Evolutionary conservation across 2,113 vertebrate genomes (phyloP).

Genomic region (Myiagra hebetior): DNA sequence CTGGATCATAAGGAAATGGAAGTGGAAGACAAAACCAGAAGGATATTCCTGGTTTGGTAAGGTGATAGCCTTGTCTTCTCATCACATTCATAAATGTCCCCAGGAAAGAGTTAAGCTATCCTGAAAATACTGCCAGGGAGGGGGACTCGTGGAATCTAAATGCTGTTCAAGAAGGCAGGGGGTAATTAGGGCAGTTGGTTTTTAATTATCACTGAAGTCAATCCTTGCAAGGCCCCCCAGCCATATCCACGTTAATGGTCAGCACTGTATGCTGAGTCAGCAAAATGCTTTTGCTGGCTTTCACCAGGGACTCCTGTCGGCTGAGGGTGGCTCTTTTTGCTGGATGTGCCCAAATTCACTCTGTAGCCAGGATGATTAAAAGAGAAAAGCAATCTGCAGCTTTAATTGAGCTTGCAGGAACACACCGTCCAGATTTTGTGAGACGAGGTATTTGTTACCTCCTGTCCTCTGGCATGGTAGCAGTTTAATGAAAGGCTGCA

Average conservation of each 20-base stretch:
- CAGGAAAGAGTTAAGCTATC: neutral
- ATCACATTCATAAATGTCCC: neutral
- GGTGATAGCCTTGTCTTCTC: neutral
- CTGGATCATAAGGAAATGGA: neutral
- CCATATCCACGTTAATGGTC: slow-evolving; percentile 4
- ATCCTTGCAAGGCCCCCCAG: neutral
- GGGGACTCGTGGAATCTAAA: neutral
- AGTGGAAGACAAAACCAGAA: neutral
- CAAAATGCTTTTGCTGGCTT: neutral
- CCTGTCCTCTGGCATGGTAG: slow-evolving; percentile 38
- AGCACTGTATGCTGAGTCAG: neutral
- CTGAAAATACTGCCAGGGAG: neutral
- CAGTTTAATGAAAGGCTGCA: slow-evolving; percentile 65
- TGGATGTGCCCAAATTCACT: neutral
- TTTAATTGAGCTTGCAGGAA: slow-evolving; percentile 26
- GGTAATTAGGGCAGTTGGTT: slow-evolving; percentile 2
- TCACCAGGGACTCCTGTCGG: rapidly evolving
- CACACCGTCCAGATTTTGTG: slow-evolving; percentile 32
- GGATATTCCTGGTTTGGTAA: neutral
- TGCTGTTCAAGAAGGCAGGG: neutral
- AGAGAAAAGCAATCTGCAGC: neutral
- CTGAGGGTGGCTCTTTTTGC: neutral
- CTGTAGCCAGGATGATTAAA: slow-evolving; percentile 15
- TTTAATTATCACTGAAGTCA: slow-evolving; percentile 20
- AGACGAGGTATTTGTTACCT: slow-evolving; percentile 46